phyloP scores from a whole-genome alignment of 2,888 invertebrate genomes.

The Argyresthia goedartella region DNA sequence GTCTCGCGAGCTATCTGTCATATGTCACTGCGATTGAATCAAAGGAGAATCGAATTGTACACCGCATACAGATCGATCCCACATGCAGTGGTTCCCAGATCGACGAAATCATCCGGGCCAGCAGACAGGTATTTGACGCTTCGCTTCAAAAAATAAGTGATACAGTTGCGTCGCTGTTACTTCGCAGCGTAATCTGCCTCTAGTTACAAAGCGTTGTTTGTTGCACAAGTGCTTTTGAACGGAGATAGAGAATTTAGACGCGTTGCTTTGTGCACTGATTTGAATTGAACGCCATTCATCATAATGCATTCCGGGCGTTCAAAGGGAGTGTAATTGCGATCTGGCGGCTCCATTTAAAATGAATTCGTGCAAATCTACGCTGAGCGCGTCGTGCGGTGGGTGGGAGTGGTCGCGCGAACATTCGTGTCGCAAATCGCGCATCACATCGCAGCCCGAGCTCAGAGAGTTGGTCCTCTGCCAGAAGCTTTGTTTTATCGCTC shows the following conservation, averaged over 20 bases:
- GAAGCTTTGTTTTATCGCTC: constrained; percentile 59
- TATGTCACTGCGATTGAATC: constrained; percentile 20
- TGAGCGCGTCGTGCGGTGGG: constrained; percentile 25
- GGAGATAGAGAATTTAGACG: constrained; percentile 58
- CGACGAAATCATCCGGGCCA: not conserved
- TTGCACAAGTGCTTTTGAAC: constrained; percentile 47
- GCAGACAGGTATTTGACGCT: no score
- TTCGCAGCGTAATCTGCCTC: constrained; percentile 28
- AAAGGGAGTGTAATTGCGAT: constrained; percentile 66
- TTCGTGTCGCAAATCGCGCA: constrained; percentile 44
- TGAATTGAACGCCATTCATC: constrained; percentile 50
- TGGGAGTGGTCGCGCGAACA: constrained; percentile 7
- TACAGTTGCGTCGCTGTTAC: constrained; percentile 14
- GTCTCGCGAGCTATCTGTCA: constrained; percentile 31
- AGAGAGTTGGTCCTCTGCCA: constrained; percentile 61
- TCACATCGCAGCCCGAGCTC: constrained; percentile 34
- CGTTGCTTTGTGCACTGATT: constrained; percentile 57
- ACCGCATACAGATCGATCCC: constrained; percentile 2
- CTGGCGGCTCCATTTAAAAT: constrained; percentile 62
- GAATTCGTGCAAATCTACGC: constrained; percentile 58
- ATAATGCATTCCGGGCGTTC: constrained; percentile 57
- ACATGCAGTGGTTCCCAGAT: not conserved
- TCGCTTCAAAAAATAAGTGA: not conserved
- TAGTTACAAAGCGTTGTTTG: constrained; percentile 44
- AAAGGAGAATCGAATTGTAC: constrained; percentile 9